These are phyloP conservation scores for Plagiodera versicolora DNA, from an alignment of 2,888 invertebrate genomes.

Conservation along the genomic window DNA sequence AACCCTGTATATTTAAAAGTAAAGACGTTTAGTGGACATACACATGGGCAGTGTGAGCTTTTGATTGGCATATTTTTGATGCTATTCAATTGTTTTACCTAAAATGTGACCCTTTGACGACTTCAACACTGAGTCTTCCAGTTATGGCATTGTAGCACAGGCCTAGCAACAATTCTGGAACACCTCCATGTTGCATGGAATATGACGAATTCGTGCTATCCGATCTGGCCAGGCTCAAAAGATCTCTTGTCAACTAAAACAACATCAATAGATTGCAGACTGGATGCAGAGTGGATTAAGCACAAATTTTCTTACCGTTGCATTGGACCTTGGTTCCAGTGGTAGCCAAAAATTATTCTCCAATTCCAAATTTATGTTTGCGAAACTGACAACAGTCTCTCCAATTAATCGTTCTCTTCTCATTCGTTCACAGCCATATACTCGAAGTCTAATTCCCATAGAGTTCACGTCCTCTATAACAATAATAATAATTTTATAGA, in stretches of 20 bases:
- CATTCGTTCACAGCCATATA: conserved; percentile 93
- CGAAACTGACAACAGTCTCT: conserved; percentile 87
- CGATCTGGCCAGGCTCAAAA: conserved; percentile 81
- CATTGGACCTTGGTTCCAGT: conserved; percentile 71
- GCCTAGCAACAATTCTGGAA: conserved; percentile 86
- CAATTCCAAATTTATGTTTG: conserved; percentile 84
- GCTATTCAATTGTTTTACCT: conserved; percentile 51
- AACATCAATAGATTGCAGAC: too few species aligned
- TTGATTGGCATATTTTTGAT: too few species aligned
- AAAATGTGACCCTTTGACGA: conserved; percentile 76
- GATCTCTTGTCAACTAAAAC: conserved; percentile 62
- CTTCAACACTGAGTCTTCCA: conserved; percentile 90
- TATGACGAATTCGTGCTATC: conserved; percentile 94
- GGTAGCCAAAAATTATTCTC: conserved; percentile 91
- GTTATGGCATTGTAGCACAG: conserved; percentile 92
- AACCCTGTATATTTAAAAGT: too few species aligned
- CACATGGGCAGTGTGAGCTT: too few species aligned
- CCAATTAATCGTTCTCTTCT: conserved; percentile 88
- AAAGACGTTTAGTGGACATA: too few species aligned
- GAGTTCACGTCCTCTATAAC: conserved; percentile 85
- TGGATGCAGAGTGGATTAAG: too few species aligned
- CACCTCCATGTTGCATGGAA: conserved; percentile 86
- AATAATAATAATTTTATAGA: background rate
- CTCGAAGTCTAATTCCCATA: conserved; percentile 85
- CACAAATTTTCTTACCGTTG: conserved; percentile 53